These are phyloP conservation scores for Pygocentrus nattereri DNA, from an alignment of 2,797 vertebrate genomes.

Conservation along the genomic window DNA sequence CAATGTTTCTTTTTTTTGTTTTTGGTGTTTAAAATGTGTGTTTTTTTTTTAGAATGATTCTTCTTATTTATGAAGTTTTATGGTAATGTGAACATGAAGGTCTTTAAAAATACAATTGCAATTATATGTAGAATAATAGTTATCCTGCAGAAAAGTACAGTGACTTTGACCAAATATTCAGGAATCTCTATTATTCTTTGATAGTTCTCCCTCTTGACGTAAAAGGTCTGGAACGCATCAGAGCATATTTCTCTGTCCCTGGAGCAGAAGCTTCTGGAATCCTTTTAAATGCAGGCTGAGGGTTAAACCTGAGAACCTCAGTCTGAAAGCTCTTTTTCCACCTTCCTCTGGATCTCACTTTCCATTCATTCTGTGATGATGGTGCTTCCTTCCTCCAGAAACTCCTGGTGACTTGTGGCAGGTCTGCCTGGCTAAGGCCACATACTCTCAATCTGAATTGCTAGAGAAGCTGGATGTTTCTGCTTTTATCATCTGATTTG, in stretches of 20 bases:
- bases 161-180: neutral
- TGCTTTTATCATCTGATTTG: conserved; percentile 28
- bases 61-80: neutral
- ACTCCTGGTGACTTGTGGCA: neutral
- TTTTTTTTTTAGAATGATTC: neutral
- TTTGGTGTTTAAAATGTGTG: neutral
- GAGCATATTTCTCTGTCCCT: conserved; percentile 39
- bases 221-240: conserved; percentile 2
- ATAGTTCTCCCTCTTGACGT: conserved; percentile 25
- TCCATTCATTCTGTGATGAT: conserved; percentile 10
- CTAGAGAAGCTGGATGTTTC: conserved; percentile 7
- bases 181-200: conserved; percentile 7
- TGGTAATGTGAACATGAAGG: neutral
- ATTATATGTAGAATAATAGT: neutral
- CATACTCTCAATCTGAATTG: neutral
- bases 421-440: neutral
- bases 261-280: conserved; percentile 40
- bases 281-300: conserved; percentile 16
- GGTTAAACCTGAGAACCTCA: conserved; percentile 16
- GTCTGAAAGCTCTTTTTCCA: conserved; percentile 33
- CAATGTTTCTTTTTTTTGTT: neutral
- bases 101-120: neutral
- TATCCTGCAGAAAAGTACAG: neutral
- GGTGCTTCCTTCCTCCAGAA: neutral
- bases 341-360: conserved; percentile 4